Percentiles rank a stretch among this genome's conserved stretches.
Evolutionary conservation across 2,888 invertebrate species (phyloP).

Genomic region (Rhyacophila evoluta): DNA sequence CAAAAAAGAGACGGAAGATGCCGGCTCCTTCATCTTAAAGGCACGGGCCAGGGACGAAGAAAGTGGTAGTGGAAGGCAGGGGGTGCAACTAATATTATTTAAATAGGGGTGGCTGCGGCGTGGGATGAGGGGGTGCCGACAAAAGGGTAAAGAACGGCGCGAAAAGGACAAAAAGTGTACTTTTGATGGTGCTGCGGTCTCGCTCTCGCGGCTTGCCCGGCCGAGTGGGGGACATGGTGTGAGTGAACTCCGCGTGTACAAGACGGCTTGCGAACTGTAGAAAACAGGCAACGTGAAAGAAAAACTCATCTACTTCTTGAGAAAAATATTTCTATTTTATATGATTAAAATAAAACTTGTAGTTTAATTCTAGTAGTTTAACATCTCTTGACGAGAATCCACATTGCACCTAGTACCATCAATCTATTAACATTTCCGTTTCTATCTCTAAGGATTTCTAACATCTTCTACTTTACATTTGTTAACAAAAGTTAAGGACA

Average conservation of each 20-base stretch:
- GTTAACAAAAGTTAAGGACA: no score
- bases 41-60: conserved; percentile 32
- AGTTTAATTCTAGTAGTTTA: no score
- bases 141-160: conserved; percentile 31
- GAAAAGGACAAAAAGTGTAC: conserved; percentile 50
- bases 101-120: conserved; percentile 44
- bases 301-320: not conserved
- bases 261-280: not conserved
- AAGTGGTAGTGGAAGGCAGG: conserved; percentile 27
- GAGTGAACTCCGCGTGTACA: conserved; percentile 1
- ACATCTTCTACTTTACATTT: no score
- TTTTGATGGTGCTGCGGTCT: conserved; percentile 50
- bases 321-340: not conserved
- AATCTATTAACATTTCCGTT: no score
- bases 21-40: conserved; percentile 51
- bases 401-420: no score
- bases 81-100: conserved; percentile 50
- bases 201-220: conserved; percentile 44
- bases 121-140: conserved; percentile 15
- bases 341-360: no score
- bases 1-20: conserved; percentile 51
- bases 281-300: not conserved
- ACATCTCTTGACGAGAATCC: no score
- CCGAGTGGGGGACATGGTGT: conserved; percentile 1
- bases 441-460: no score